Conservation (phyloP, 2,113 vertebrate species). For the Anarhynchus alexandrinus region DNA sequence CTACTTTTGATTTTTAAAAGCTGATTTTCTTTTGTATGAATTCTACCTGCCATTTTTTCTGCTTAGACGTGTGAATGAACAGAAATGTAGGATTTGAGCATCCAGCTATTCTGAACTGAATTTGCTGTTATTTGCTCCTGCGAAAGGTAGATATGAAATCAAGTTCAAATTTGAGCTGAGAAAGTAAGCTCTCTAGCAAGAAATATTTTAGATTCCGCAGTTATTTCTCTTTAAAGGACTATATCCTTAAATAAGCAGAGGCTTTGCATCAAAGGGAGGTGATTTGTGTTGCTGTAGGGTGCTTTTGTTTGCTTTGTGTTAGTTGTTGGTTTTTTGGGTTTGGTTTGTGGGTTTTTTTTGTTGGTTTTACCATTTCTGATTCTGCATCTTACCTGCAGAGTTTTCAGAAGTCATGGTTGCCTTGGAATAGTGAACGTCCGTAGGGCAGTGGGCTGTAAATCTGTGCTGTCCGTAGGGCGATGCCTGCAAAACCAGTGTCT, state of each 20-base stretch:
- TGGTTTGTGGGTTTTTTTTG: too few relatives aligned
- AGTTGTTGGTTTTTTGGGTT: too few relatives aligned
- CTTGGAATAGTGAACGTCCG: rapidly evolving
- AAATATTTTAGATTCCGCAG: not conserved
- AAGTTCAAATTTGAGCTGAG: not conserved
- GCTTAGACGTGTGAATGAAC: rapidly evolving
- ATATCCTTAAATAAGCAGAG: not conserved
- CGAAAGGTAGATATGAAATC: not conserved
- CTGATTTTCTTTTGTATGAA: not conserved
- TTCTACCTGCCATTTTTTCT: not conserved
- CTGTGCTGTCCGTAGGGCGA: too few relatives aligned
- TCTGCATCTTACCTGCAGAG: not conserved
- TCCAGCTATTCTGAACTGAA: not conserved
- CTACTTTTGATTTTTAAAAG: not conserved
- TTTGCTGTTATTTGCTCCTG: not conserved
- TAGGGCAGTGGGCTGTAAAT: not conserved
- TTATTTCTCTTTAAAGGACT: not conserved
- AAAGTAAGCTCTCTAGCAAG: not conserved
- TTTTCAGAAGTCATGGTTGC: not conserved
- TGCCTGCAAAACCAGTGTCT: not conserved
- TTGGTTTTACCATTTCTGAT: not conserved
- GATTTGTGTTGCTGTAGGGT: not conserved
- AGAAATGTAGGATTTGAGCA: not conserved
- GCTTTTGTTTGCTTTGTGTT: not conserved
- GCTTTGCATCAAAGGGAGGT: not conserved